A percentile compares a stretch with the other conserved stretches of the same genome.
These are phyloP conservation scores for Botia almorhae DNA, from an alignment of 2,797 vertebrate genomes.

Conservation along the genomic window DNA sequence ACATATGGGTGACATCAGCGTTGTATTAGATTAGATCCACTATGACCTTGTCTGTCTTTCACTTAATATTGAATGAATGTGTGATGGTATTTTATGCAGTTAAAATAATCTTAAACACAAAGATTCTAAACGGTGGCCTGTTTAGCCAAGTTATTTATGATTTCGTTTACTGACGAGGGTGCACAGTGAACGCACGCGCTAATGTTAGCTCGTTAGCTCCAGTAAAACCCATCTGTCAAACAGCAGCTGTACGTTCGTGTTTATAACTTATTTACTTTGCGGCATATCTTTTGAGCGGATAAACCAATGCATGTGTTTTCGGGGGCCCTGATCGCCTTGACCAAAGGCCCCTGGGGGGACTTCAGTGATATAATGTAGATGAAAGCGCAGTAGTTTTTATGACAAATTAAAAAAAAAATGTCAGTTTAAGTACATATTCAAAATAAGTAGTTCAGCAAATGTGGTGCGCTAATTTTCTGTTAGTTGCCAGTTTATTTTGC, in stretches of 20 bases:
- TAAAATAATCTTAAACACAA: conserved; percentile 21
- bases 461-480: too few relatives aligned
- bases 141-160: conserved; percentile 53
- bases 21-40: conserved; percentile 38
- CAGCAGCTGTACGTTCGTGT: conserved; percentile 66
- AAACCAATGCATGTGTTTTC: neutral
- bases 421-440: too few relatives aligned
- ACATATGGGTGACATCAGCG: conserved; percentile 28
- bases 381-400: neutral
- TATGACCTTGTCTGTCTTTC: conserved; percentile 25
- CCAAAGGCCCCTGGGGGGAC: neutral
- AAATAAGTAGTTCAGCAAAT: too few relatives aligned
- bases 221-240: conserved; percentile 74
- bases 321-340: neutral
- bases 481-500: too few relatives aligned
- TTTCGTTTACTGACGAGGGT: conserved; percentile 54
- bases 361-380: neutral
- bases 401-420: too few relatives aligned
- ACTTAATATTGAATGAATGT: conserved; percentile 14
- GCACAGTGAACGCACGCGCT: conserved; percentile 63
- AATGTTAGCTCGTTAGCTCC: conserved; percentile 73
- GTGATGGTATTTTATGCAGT: conserved; percentile 17
- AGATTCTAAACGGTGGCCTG: conserved; percentile 21
- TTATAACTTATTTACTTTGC: conserved; percentile 20
- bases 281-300: neutral